Evolutionary conservation across 2,888 invertebrate genomes (phyloP).

Genomic region (Lasius fuliginosus): DNA sequence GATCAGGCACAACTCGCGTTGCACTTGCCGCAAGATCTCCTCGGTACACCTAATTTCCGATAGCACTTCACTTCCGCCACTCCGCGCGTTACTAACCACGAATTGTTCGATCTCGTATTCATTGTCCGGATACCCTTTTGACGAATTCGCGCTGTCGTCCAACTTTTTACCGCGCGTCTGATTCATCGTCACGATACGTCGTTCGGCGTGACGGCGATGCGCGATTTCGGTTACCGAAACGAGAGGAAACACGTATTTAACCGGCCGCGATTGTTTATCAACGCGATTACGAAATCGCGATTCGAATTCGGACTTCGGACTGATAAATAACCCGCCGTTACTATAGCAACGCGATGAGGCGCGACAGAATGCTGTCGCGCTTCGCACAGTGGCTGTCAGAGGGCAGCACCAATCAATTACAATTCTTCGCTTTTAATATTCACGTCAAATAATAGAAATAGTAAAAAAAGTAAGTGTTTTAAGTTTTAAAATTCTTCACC

Average conservation of each 20-base stretch:
- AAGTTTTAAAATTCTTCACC: too few species aligned
- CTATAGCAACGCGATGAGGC: not conserved
- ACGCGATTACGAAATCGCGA: slow-evolving; percentile 10
- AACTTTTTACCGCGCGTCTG: not conserved
- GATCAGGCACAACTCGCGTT: slow-evolving; percentile 89
- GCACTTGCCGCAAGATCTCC: slow-evolving; percentile 88
- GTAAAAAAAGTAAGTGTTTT: not conserved
- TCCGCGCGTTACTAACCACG: not conserved
- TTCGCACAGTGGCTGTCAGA: not conserved
- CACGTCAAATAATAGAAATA: not conserved
- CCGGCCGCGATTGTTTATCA: slow-evolving; percentile 1
- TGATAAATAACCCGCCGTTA: not conserved
- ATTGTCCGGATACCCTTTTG: not conserved
- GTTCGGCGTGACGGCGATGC: not conserved
- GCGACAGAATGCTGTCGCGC: not conserved
- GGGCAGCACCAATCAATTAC: slow-evolving; percentile 5
- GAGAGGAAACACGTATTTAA: not conserved
- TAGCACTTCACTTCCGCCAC: not conserved
- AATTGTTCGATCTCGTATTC: not conserved
- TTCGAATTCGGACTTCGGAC: slow-evolving; percentile 16
- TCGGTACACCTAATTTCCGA: slow-evolving; percentile 84
- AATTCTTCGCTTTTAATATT: not conserved
- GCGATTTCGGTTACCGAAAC: not conserved
- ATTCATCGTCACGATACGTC: not conserved
- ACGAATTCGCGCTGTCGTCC: not conserved